Evolutionary conservation across 2,797 vertebrate species (phyloP), one percentile per base, ranked within the genome.

Genomic region (Myiotriccus ornatus): DNA sequence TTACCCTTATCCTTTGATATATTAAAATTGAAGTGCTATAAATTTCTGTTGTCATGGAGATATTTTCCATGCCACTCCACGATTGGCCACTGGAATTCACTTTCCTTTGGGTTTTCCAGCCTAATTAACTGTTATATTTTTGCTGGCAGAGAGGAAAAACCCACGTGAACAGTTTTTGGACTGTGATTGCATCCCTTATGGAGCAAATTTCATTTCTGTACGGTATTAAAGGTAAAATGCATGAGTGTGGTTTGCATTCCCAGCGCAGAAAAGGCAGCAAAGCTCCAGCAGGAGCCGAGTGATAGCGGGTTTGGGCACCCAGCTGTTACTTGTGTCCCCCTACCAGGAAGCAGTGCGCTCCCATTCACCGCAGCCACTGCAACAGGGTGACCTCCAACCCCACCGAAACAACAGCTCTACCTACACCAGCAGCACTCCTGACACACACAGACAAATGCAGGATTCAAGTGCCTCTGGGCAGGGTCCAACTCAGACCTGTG

Each of bases 81-180:
- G 27, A 97, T 93, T 97, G 97, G 97, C 67, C 68, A 23, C 88
- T 57, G 83, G 63, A 97, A 97, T 96, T 96, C 96, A 93, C 95
- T 96, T 97, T 95, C 97, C 97, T 97, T 95, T 90, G 97, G 97
- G 97, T 96, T 95, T 97, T 97, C 95, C 96, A 96, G 96, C 71
- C 97, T 97, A 97, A 98, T 98, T 97, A 97, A 95, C 96, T 95
- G 95, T 82, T 97, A 93, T 90, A 97, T 97, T 97, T 98, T 97
- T 97, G 89, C 96, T 82, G 16, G 84, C 87, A 95, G 92, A 95
- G 95, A 97, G 87, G 86, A 89, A 95, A 93, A 96, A 69, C 89
- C 93, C 96, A 92, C 86, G 84, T 77, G 94, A 92, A 86, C 25
- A 17, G 68, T 9, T 79, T 96, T 91, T 62, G 76, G 93, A 81